Evolutionary conservation across 2,113 vertebrate species (phyloP).

Genomic region (Rhadina sibilatrix): DNA sequence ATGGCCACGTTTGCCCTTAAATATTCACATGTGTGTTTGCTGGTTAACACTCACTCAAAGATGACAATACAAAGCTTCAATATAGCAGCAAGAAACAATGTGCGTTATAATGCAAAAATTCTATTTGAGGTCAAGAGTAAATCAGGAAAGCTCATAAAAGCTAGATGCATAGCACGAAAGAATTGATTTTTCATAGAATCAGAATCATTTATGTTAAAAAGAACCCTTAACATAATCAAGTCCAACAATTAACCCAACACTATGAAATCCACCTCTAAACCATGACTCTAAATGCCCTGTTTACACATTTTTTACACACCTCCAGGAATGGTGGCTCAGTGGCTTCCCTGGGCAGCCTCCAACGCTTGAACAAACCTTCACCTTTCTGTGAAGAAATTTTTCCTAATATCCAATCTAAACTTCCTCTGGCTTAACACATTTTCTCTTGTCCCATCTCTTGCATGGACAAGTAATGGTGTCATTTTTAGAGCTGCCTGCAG

Average conservation of each 20-base stretch:
- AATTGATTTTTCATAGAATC: neutral
- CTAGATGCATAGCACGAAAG: neutral
- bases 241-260: neutral
- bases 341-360: neutral
- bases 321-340: neutral
- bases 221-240: accelerated
- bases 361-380: neutral
- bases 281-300: neutral
- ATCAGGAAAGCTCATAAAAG: neutral
- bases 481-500: neutral
- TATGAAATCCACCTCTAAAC: neutral
- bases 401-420: neutral
- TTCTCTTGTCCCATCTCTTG: neutral
- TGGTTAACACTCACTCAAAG: neutral
- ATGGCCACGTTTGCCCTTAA: neutral
- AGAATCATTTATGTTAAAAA: neutral
- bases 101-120: neutral
- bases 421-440: neutral
- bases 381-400: neutral
- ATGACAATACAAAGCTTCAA: neutral
- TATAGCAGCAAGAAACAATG: neutral
- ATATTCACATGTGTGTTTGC: neutral
- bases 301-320: accelerated
- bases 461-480: neutral
- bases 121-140: neutral